phyloP scores from a whole-genome alignment of 2,113 vertebrate species.

The Amphilophus citrinellus region DNA sequence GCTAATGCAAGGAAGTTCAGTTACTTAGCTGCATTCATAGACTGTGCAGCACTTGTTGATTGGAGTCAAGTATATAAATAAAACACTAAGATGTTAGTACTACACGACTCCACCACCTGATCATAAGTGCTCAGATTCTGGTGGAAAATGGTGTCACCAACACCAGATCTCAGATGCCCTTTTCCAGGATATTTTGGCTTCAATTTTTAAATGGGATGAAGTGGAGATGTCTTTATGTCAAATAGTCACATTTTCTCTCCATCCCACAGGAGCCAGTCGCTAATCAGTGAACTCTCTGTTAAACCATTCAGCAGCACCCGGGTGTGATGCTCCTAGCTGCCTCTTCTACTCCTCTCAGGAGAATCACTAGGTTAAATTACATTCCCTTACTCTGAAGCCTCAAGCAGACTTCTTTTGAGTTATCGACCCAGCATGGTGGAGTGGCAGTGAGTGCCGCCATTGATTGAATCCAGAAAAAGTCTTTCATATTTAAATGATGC shows the following conservation, averaged over 20 bases:
- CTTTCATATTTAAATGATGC: not conserved
- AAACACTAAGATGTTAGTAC: not conserved
- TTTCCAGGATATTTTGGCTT: not conserved
- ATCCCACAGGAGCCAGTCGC: not conserved
- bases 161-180: too few relatives aligned
- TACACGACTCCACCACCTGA: not conserved
- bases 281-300: not conserved
- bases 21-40: too few relatives aligned
- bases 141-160: not conserved
- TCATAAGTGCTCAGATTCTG: not conserved
- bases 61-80: too few relatives aligned
- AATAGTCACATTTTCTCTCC: not conserved
- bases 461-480: not conserved
- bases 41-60: too few relatives aligned
- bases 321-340: not conserved
- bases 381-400: not conserved
- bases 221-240: not conserved
- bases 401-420: not conserved
- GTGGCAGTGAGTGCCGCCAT: not conserved
- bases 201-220: not conserved
- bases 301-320: not conserved
- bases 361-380: not conserved
- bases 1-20: too few relatives aligned
- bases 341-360: not conserved
- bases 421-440: not conserved